phyloP scores from a whole-genome alignment of 2,797 vertebrate genomes.

The Serranus cabrilla region DNA sequence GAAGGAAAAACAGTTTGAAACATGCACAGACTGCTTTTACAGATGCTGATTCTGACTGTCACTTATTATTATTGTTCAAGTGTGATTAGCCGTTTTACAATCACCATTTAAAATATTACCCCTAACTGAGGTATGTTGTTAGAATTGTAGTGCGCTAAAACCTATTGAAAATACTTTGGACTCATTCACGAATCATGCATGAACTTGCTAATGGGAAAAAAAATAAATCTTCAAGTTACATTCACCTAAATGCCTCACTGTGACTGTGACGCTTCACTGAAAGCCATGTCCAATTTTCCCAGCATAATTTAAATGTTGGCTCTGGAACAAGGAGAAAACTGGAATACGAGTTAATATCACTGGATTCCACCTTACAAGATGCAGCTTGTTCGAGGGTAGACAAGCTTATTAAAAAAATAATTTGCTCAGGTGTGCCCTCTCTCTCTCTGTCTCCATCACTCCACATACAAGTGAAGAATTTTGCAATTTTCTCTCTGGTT shows the following conservation, averaged over 20 bases:
- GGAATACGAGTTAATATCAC: not conserved
- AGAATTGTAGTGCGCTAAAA: not conserved
- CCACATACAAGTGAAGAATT: not conserved
- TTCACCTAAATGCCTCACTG: not conserved
- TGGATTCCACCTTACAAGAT: not conserved
- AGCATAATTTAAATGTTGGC: not conserved
- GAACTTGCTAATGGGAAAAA: not conserved
- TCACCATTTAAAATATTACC: slow-evolving; percentile 10
- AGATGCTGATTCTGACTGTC: not conserved
- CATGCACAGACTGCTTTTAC: slow-evolving; percentile 3
- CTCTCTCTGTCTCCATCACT: not conserved
- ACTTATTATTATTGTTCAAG: not conserved
- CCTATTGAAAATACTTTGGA: not conserved
- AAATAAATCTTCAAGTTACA: not conserved
- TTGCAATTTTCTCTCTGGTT: not conserved
- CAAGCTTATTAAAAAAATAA: not conserved
- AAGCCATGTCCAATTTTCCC: not conserved
- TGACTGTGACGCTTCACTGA: not conserved
- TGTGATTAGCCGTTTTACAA: not conserved
- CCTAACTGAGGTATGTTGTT: not conserved
- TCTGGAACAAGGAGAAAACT: not conserved
- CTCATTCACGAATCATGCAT: not conserved
- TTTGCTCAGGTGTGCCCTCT: not conserved
- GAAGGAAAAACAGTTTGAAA: slow-evolving; percentile 12
- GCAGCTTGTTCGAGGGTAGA: slow-evolving; percentile 3